A percentile compares a stretch with the other conserved stretches of the same genome.
Conservation (phyloP, 2,888 invertebrate genomes). For the Apantesis nais region DNA sequence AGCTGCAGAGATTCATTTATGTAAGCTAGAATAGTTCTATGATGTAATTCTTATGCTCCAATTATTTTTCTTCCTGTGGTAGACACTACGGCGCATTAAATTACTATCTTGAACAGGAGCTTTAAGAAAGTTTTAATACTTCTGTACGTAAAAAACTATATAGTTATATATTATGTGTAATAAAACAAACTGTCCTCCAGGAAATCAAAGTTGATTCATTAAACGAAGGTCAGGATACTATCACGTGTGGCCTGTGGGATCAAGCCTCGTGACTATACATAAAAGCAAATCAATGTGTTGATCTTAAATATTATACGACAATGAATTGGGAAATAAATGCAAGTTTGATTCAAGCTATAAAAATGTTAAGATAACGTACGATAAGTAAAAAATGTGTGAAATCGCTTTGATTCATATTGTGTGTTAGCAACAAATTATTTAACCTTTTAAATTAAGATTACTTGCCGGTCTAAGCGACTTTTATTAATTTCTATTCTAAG, state of each 20-base stretch:
- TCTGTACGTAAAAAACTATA: neutral
- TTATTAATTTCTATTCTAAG: too few species aligned
- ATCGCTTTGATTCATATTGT: too few species aligned
- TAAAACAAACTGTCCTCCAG: neutral
- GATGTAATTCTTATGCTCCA: neutral
- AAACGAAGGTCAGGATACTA: neutral
- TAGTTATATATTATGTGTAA: neutral
- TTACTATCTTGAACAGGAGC: neutral
- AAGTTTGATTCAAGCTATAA: neutral
- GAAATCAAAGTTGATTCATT: neutral
- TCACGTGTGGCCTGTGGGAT: neutral
- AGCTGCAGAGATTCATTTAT: neutral
- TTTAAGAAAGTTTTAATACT: neutral
- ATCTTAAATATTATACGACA: neutral
- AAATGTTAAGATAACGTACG: neutral
- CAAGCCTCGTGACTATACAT: neutral
- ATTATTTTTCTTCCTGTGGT: neutral
- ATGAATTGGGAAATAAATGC: neutral
- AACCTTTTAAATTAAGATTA: too few species aligned
- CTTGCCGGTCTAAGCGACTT: too few species aligned
- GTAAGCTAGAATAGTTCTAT: neutral
- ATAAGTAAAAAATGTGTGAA: neutral
- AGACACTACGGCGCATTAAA: neutral
- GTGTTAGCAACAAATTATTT: too few species aligned
- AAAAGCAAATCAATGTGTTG: neutral